Conservation (phyloP, 2,113 vertebrate genomes). For the Rhinogobius similis region DNA sequence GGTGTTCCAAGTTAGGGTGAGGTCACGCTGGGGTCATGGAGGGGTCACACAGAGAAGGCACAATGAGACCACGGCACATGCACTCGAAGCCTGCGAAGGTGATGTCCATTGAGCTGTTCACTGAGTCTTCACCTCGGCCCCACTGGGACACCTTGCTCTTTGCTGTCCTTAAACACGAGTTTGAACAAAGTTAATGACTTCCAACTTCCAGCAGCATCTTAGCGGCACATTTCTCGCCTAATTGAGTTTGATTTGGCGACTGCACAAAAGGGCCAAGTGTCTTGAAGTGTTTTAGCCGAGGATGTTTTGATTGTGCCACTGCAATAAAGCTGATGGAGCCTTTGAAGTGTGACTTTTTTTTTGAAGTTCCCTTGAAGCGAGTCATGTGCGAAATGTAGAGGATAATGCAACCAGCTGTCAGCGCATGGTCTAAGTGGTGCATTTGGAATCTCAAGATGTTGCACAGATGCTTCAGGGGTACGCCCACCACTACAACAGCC, state of each 20-base stretch:
- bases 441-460: conserved; percentile 50
- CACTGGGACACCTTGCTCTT: conserved; percentile 7
- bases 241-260: conserved; percentile 68
- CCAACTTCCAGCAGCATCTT: conserved; percentile 42
- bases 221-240: conserved; percentile 51
- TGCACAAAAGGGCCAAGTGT: conserved; percentile 56
- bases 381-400: conserved; percentile 62
- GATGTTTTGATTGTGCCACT: conserved; percentile 56
- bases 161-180: conserved; percentile 54
- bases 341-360: conserved; percentile 65
- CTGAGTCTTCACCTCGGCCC: conserved; percentile 24
- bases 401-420: conserved; percentile 72
- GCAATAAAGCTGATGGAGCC: conserved; percentile 58
- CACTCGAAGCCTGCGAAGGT: conserved; percentile 45
- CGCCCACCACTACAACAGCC: conserved; percentile 35
- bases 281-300: conserved; percentile 60
- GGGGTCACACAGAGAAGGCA: conserved; percentile 15
- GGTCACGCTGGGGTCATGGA: conserved; percentile 31
- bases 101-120: conserved; percentile 22
- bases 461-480: conserved; percentile 54
- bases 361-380: conserved; percentile 65
- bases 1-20: conserved; percentile 27
- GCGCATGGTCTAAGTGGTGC: conserved; percentile 42
- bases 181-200: conserved; percentile 54
- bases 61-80: conserved; percentile 16